phyloP scores from a whole-genome alignment of 2,797 vertebrate genomes.

The Cygnus olor region DNA sequence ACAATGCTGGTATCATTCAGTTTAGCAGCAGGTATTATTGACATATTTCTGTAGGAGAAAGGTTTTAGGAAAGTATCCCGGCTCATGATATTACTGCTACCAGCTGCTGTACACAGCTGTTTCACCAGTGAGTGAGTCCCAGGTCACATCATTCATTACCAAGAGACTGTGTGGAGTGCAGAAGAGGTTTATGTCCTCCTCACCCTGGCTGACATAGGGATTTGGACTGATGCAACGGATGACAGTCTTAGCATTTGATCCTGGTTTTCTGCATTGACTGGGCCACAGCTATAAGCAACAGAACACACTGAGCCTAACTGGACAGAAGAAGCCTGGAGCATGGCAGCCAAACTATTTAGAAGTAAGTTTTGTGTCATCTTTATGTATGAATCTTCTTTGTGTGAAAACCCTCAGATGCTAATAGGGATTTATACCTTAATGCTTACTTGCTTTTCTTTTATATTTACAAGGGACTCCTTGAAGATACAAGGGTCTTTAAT shows the following conservation, averaged over 20 bases:
- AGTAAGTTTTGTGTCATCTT: not conserved
- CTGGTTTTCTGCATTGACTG: not conserved
- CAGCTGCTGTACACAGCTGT: not conserved
- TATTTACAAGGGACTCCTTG: not conserved
- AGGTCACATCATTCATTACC: not conserved
- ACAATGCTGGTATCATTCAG: not conserved
- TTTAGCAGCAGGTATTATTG: not conserved
- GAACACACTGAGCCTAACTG: not conserved
- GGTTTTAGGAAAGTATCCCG: not conserved
- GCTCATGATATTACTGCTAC: not conserved
- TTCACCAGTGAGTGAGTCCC: not conserved
- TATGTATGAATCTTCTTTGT: not conserved
- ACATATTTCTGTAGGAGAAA: not conserved
- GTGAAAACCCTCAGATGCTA: not conserved
- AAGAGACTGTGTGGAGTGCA: not conserved
- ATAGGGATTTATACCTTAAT: not conserved
- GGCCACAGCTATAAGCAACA: not conserved
- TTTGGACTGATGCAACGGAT: not conserved
- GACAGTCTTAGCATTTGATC: not conserved
- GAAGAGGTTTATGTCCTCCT: not conserved
- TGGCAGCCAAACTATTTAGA: not conserved
- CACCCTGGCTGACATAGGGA: rapidly evolving
- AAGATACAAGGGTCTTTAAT: not conserved
- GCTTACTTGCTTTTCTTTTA: not conserved
- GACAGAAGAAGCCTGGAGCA: not conserved